Evolutionary conservation across 1,140 invertebrate species (phyloP).

Genomic region (Eumeta japonica): DNA sequence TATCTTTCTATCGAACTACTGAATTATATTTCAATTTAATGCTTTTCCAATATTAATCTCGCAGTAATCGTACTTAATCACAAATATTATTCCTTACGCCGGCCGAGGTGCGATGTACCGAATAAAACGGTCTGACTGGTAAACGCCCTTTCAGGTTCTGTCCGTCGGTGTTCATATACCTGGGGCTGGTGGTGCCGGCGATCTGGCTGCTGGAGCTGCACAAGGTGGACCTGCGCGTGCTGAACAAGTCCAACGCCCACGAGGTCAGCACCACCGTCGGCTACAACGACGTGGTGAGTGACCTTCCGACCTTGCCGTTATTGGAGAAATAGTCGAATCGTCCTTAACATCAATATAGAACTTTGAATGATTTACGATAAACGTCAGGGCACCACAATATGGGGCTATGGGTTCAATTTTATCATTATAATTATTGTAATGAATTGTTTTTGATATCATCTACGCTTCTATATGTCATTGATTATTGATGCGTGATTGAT

Average conservation of each 20-base stretch:
- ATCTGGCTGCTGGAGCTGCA: conserved; percentile 84
- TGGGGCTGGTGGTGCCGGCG: conserved; percentile 77
- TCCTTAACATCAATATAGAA: background rate
- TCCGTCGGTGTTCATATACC: conserved; percentile 80
- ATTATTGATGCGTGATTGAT: no score
- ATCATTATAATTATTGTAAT: no score
- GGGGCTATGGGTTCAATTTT: no score
- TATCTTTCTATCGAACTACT: no score
- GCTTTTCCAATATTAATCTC: background rate
- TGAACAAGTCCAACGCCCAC: conserved; percentile 58
- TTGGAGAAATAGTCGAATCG: background rate
- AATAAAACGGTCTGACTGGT: no score
- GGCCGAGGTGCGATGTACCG: no score
- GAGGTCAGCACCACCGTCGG: conserved; percentile 64
- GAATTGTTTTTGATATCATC: no score
- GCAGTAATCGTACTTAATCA: no score
- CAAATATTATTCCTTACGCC: no score
- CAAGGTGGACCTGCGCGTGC: conserved; percentile 69
- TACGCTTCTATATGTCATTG: no score
- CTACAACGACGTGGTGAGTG: background rate
- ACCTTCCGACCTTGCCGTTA: background rate
- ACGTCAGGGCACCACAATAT: background rate
- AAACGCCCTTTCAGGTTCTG: no score
- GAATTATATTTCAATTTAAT: no score
- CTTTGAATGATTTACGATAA: background rate